These are phyloP conservation scores for Cromileptes altivelis DNA, from an alignment of 2,113 vertebrate species.

Conservation along the genomic window DNA sequence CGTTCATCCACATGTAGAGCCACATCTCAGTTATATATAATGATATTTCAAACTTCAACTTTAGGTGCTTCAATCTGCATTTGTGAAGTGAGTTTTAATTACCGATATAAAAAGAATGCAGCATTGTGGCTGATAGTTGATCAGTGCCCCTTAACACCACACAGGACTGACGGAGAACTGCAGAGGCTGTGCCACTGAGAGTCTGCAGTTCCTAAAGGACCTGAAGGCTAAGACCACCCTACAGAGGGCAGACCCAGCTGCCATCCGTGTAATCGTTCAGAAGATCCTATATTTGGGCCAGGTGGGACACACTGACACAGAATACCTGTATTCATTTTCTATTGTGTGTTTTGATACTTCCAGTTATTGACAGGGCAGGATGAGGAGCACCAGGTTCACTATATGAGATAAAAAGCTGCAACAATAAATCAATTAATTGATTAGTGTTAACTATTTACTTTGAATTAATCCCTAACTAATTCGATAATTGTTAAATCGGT, in stretches of 20 bases:
- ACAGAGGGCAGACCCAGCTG: slow-evolving; percentile 81
- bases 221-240: slow-evolving; percentile 88
- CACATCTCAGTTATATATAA: background rate
- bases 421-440: too few relatives aligned
- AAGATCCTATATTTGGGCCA: slow-evolving; percentile 90
- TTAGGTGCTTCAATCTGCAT: background rate
- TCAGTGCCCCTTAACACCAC: background rate
- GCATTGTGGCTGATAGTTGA: background rate
- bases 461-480: too few relatives aligned
- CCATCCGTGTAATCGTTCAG: slow-evolving; percentile 78
- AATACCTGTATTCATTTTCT: background rate
- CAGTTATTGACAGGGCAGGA: background rate
- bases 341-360: background rate
- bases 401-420: background rate
- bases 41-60: background rate
- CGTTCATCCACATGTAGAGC: background rate
- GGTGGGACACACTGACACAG: slow-evolving; percentile 76
- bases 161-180: slow-evolving; percentile 90
- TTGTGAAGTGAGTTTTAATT: background rate
- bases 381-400: background rate
- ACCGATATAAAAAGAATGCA: background rate
- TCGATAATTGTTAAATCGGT: too few relatives aligned
- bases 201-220: slow-evolving; percentile 85
- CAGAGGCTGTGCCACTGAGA: slow-evolving; percentile 87
- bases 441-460: too few relatives aligned